Base-by-base conservation (phyloP, 2,888 invertebrate species). In the Clivina fossor region DNA sequence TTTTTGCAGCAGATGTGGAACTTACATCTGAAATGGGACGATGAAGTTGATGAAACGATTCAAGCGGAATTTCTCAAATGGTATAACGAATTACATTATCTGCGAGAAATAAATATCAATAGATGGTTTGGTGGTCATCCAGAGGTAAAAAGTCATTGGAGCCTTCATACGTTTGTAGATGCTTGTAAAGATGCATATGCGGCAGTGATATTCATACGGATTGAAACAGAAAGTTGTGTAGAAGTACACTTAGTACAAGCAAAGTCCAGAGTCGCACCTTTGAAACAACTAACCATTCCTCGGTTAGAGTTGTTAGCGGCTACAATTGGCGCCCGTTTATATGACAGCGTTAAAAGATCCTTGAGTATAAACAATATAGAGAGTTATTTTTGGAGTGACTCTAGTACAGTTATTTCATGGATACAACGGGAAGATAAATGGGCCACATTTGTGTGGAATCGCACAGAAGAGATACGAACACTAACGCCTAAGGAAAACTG, bases 151-250 rank as follows among this genome's bases (percentile, higher is more conserved):
- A 7, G 5, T 24, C 4, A 9, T 24, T 24, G 26, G 3, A 41
- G 20, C 20, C 15, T 41, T 8, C 41, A 41, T 24, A 24, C 22
- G 15, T 69, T 68, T 55, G 57, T 58, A 7, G 66, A 69, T 41
- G 61, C 62, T 3, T 51, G 54, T 11, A 40, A 58, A 15, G 35
- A 35, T 5, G 62, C 59, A 2, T 64, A 48, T 26, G 61, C 60
- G 0, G 59, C 63, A 1, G 61, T 59, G 2, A 61, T 60, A 0
- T 63, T 59, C 16, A 15, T 62, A 0, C 47, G 63, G 37, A 40
- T 48, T 11, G n/a, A 35, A 19, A 49, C 11, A 5, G 50, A 24
- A 1, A 13, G 51, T 5, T 4, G 30, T 0, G 35, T 58, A 20
- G 47, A 54, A 26, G 33, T 33, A 2, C 24, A 54, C 1, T 11